Evolutionary conservation across 1,140 invertebrate genomes (phyloP).

Genomic region (Rhynchophorus ferrugineus): DNA sequence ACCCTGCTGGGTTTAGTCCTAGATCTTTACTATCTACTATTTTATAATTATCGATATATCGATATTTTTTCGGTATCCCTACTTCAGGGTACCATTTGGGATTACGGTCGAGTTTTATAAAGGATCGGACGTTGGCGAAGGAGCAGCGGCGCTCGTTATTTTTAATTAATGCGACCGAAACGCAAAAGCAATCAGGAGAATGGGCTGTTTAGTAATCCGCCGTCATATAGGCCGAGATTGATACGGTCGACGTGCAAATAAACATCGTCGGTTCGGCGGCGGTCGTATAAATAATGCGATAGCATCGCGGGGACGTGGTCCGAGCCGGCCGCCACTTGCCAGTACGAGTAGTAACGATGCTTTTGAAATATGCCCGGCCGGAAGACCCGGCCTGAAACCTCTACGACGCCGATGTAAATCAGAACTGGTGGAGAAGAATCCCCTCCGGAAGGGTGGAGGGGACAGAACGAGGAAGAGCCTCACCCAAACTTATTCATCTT

Average conservation of each 20-base stretch:
- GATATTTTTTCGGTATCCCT: too few species aligned
- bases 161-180: neutral
- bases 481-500: too few species aligned
- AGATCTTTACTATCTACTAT: too few species aligned
- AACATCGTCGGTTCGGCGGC: neutral
- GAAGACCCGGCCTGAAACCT: neutral
- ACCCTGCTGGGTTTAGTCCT: too few species aligned
- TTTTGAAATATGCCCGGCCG: conserved; percentile 1
- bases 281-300: conserved; percentile 1
- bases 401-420: neutral
- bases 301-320: neutral
- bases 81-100: too few species aligned
- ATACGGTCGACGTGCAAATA: conserved; percentile 1
- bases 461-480: too few species aligned
- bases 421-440: too few species aligned
- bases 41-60: too few species aligned
- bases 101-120: too few species aligned
- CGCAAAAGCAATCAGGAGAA: conserved; percentile 2
- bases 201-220: conserved; percentile 3
- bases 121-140: too few species aligned
- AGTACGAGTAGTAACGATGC: neutral
- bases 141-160: neutral
- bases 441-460: too few species aligned
- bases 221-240: conserved; percentile 2
- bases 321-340: too few species aligned